phyloP scores from a whole-genome alignment of 2,888 invertebrate species.

The Dryobota labecula region DNA sequence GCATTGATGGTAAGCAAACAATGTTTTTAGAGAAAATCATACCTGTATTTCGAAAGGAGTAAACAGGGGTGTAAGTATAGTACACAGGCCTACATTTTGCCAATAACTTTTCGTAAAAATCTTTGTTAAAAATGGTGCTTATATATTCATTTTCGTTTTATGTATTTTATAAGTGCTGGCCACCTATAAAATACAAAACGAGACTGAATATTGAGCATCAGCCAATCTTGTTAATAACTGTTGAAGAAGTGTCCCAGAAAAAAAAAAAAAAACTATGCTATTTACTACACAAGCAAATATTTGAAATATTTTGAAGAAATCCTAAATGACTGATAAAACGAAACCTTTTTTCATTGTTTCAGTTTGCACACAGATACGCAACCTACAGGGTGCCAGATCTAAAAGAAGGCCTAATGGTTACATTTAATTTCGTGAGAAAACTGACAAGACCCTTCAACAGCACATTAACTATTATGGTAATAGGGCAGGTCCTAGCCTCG shows the following conservation, averaged over 20 bases:
- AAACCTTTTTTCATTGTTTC: slow-evolving; percentile 72
- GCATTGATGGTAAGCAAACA: slow-evolving; percentile 89
- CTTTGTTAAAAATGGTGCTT: not conserved
- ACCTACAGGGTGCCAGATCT: slow-evolving; percentile 92
- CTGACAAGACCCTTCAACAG: slow-evolving; percentile 89
- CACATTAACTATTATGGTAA: slow-evolving; percentile 84
- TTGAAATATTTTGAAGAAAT: not conserved
- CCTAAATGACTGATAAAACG: not conserved
- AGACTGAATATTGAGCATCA: not conserved
- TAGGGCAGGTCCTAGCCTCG: slow-evolving; percentile 89
- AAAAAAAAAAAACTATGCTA: not conserved
- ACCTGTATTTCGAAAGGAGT: not conserved
- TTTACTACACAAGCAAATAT: not conserved
- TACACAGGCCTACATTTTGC: not conserved
- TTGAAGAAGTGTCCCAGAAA: not conserved
- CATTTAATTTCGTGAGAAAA: slow-evolving; percentile 88
- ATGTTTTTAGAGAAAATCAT: not conserved
- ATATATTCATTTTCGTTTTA: not conserved
- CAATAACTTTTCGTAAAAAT: not conserved
- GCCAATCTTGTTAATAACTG: not conserved
- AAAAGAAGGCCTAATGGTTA: slow-evolving; percentile 88
- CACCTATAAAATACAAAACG: not conserved
- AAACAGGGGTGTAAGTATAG: not conserved
- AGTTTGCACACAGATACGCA: slow-evolving; percentile 91
- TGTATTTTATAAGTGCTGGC: not conserved